phyloP scores from a whole-genome alignment of 1,140 invertebrate genomes.

The Drosophila asahinai region DNA sequence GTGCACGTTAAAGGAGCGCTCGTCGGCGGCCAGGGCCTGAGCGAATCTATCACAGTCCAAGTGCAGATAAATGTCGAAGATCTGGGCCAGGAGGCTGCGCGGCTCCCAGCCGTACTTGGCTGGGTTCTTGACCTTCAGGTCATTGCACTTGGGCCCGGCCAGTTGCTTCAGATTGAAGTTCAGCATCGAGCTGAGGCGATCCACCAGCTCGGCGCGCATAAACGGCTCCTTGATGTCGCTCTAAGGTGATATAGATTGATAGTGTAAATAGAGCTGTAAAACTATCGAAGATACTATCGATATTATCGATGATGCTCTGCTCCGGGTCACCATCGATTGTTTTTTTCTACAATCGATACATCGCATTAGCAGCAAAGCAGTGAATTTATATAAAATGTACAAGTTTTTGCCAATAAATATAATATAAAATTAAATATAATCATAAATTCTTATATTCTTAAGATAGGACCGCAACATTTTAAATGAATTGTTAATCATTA shows the following conservation, averaged over 20 bases:
- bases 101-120: conserved; percentile 99
- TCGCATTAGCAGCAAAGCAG: no score
- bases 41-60: conserved; percentile 96
- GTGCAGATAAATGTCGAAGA: conserved; percentile 98
- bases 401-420: no score
- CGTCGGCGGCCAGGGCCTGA: conserved; percentile 94
- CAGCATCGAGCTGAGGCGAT: conserved; percentile 97
- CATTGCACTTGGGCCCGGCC: conserved; percentile 98
- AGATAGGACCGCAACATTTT: no score
- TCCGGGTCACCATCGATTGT: no score
- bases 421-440: no score
- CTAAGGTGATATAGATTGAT: conserved; percentile 26
- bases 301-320: no score
- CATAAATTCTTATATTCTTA: no score
- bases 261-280: no score
- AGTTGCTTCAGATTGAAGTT: conserved; percentile 99
- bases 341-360: no score
- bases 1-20: conserved; percentile 97
- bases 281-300: no score
- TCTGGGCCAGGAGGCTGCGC: conserved; percentile 93
- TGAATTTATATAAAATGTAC: no score
- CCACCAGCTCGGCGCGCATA: conserved; percentile 95
- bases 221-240: conserved; percentile 97
- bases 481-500: no score
- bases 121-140: conserved; percentile 97